A percentile compares a stretch with the other conserved stretches of the same genome.
Conservation (phyloP, 2,113 vertebrate species). For the Ailuropoda melanoleuca region DNA sequence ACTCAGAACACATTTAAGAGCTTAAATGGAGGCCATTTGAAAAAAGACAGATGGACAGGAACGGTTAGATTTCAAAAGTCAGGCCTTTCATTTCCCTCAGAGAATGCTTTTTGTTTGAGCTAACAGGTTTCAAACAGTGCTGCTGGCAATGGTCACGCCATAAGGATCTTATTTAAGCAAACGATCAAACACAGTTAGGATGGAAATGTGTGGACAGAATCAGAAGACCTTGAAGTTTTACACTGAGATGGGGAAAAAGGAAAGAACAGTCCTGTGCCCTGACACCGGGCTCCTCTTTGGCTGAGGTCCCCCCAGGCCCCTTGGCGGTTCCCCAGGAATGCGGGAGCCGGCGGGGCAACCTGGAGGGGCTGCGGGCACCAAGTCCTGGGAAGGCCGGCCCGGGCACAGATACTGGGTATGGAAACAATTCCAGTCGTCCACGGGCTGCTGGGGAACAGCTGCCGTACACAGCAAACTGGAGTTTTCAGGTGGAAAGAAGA, state of each 20-base stretch:
- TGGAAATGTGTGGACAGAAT: constrained; percentile 77
- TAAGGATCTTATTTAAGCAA: constrained; percentile 86
- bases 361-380: rapidly evolving
- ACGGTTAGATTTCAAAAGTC: constrained; percentile 81
- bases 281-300: background rate
- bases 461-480: background rate
- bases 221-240: constrained; percentile 71
- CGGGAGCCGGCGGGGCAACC: rapidly evolving
- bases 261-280: constrained; percentile 25
- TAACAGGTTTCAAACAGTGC: constrained; percentile 82
- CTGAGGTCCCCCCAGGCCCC: background rate
- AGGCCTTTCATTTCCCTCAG: constrained; percentile 79
- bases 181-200: constrained; percentile 77
- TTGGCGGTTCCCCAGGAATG: background rate
- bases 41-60: constrained; percentile 84
- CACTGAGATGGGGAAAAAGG: background rate
- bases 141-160: constrained; percentile 79
- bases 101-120: constrained; percentile 82
- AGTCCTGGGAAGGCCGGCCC: background rate
- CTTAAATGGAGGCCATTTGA: constrained; percentile 80
- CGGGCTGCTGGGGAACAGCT: background rate
- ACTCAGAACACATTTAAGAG: constrained; percentile 79
- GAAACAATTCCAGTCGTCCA: background rate
- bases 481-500: background rate
- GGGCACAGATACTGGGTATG: rapidly evolving